Evolutionary conservation across 2,113 vertebrate species (phyloP), one percentile per base, ranked within the genome.

Genomic region (Bettongia penicillata): DNA sequence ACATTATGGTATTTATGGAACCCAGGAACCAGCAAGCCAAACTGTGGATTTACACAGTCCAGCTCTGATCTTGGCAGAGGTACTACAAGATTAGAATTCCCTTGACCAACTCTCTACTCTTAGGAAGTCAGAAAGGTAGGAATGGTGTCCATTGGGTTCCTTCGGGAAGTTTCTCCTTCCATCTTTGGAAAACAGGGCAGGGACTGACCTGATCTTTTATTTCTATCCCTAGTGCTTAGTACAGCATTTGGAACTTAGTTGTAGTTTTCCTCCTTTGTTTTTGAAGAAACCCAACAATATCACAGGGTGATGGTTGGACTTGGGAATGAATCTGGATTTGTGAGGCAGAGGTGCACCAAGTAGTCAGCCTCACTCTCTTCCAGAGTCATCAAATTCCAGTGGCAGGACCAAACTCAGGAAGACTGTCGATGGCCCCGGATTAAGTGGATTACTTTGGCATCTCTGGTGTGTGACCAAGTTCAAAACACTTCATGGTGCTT

Each of bases 1-100:
- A 93, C 31, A 93, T 84, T 26, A 84, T 28, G 61, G 55, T 2
- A 96, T 57, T 93, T 90, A 90, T 53, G 37, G 37, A 77, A n/a
- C 37, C 5, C 68, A 84, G 68, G 26, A 68, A 10, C 12, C 61
- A 77, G 61, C 3, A 37, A 77, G 1, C 28, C 31, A n/a, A n/a
- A n/a, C 68, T 43, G n/a, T 84, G n/a, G n/a, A 43, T 84, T 84
- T 84, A 7, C 68, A 77, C 37, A n/a, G 68, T n/a, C 68, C 37
- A 77, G 37, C 16, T 77, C 37, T n/a, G 68, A 77, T 77, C 68
- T 77, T 77, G 68, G 37, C 16, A n/a, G 68, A n/a, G 37, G 37
- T 4, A 77, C 68, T n/a, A 6, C 37, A 77, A 19, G 68, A 19
- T n/a, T n/a, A 68, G 61, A 68, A 68, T 77, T 22, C 16, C 37